A percentile compares a stretch with the other conserved stretches of the same genome.
Evolutionary conservation across 2,888 invertebrate species (phyloP).

Genomic region (Andrena bucephala): DNA sequence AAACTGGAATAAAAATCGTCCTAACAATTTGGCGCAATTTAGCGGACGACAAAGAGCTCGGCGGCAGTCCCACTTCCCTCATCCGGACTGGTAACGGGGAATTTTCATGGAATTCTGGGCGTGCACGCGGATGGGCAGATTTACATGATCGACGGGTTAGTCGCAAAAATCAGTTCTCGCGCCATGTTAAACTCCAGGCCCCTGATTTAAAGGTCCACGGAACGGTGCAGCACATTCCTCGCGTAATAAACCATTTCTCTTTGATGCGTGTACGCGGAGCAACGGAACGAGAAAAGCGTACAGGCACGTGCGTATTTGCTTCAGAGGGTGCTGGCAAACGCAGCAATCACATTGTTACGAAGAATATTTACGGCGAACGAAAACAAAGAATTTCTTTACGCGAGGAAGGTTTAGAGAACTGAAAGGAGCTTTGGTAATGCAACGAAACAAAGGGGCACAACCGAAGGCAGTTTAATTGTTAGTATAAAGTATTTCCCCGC

Average conservation of each 20-base stretch:
- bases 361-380: background rate
- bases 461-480: background rate
- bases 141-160: slow-evolving; percentile 12
- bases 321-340: background rate
- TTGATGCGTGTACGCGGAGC: background rate
- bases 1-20: slow-evolving; percentile 38
- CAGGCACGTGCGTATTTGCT: background rate
- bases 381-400: slow-evolving; percentile 1
- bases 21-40: slow-evolving; percentile 41
- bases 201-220: background rate
- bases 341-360: background rate
- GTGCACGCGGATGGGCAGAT: background rate
- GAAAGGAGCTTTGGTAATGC: background rate
- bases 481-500: background rate
- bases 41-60: slow-evolving; percentile 30
- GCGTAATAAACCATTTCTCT: background rate
- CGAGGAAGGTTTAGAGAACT: background rate
- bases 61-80: slow-evolving; percentile 21
- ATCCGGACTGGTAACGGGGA: background rate
- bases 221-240: background rate
- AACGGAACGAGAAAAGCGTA: background rate
- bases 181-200: background rate
- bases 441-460: background rate
- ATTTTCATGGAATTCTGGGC: slow-evolving; percentile 6
- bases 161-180: slow-evolving; percentile 1